Conservation (phyloP, 2,888 invertebrate genomes). For the Carabus problematicus region DNA sequence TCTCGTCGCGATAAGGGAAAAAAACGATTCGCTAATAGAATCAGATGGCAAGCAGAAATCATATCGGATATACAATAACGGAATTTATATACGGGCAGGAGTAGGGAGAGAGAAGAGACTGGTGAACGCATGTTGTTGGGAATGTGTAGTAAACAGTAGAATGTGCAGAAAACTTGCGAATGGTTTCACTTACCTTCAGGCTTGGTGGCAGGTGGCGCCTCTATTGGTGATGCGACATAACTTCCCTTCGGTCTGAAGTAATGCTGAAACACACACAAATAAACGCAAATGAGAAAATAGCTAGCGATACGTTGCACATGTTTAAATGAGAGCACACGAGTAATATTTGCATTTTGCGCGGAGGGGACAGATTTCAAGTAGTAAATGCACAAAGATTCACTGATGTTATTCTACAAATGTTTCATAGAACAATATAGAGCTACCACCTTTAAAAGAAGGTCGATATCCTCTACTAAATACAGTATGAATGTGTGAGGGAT, state of each 20-base stretch:
- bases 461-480: slow-evolving; percentile 24
- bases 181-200: slow-evolving; percentile 53
- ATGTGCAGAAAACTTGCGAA: slow-evolving; percentile 33
- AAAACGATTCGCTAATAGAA: background rate
- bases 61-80: slow-evolving; percentile 12
- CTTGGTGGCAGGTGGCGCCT: slow-evolving; percentile 52
- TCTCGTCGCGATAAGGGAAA: no score
- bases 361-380: background rate
- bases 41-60: background rate
- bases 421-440: background rate
- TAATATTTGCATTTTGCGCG: background rate
- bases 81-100: background rate
- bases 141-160: slow-evolving; percentile 22
- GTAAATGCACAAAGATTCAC: background rate
- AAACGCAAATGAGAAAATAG: slow-evolving; percentile 38
- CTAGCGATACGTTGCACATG: slow-evolving; percentile 7
- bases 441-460: no score
- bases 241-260: slow-evolving; percentile 50
- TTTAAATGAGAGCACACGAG: background rate
- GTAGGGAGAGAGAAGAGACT: background rate
- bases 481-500: slow-evolving; percentile 14
- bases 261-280: slow-evolving; percentile 51
- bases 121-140: no score
- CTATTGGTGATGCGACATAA: slow-evolving; percentile 50
- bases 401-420: background rate